A percentile compares a stretch with the other conserved stretches of the same genome.
Conservation (phyloP, 2,797 vertebrate species). For the Acipenser ruthenus region DNA sequence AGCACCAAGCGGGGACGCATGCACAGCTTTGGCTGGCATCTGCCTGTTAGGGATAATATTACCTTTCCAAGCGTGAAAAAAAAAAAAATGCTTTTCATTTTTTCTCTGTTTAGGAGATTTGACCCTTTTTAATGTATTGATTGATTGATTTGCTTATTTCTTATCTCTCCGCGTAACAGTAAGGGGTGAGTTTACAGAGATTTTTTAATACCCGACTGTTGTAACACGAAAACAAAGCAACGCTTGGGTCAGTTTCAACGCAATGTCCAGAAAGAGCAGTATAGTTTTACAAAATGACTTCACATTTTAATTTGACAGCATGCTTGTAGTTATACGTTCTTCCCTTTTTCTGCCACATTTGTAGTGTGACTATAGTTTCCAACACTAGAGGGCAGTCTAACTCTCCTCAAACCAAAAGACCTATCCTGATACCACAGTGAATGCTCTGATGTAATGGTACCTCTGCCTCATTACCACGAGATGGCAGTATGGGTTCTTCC, state of each 20-base stretch:
- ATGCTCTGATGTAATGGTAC: too few species aligned
- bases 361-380: background rate
- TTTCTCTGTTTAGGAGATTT: conserved; percentile 42
- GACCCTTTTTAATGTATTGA: conserved; percentile 18
- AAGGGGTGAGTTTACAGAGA: conserved; percentile 48
- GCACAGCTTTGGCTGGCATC: conserved; percentile 41
- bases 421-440: conserved; percentile 1
- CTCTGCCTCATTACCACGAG: too few species aligned
- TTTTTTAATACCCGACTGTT: conserved; percentile 19
- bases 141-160: conserved; percentile 38
- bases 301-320: too few species aligned
- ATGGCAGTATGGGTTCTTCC: too few species aligned
- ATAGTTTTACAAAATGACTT: too few species aligned
- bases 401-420: conserved; percentile 40
- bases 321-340: too few species aligned
- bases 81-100: conserved; percentile 40
- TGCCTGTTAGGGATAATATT: conserved; percentile 50
- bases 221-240: too few species aligned
- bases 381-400: conserved; percentile 63
- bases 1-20: conserved; percentile 62
- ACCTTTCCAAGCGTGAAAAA: conserved; percentile 43
- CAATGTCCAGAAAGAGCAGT: too few species aligned
- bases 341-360: background rate
- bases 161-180: conserved; percentile 34
- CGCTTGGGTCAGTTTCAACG: too few species aligned